Evolutionary conservation across 2,113 vertebrate species (phyloP).

Genomic region (Stomatorhinus ivindoensis): DNA sequence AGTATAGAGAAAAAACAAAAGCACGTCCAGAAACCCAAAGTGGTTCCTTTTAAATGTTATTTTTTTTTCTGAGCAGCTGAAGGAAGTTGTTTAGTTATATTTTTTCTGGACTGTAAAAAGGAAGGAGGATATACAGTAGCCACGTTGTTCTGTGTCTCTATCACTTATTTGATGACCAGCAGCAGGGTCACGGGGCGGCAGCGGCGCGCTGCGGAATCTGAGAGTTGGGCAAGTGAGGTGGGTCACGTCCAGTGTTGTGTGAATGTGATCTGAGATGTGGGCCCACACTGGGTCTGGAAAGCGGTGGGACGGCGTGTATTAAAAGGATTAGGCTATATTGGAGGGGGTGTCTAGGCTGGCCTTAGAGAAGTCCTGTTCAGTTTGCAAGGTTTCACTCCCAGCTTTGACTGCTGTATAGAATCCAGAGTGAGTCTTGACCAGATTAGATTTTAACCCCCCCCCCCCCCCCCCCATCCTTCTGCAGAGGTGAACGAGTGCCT

Average conservation of each 20-base stretch:
- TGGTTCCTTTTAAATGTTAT: not conserved
- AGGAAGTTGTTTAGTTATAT: not conserved
- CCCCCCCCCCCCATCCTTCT: constrained; percentile 30
- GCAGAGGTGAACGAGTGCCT: constrained; percentile 89
- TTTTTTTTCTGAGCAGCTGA: not conserved
- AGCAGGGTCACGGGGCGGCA: not conserved
- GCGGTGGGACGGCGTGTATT: not conserved
- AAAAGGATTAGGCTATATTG: not conserved
- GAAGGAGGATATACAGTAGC: not conserved
- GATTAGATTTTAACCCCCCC: not conserved
- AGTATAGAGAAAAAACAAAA: not conserved
- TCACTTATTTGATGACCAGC: not conserved
- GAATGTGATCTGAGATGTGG: not conserved
- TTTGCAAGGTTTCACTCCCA: not conserved
- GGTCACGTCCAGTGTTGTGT: not conserved
- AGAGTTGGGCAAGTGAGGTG: not conserved
- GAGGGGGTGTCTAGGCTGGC: not conserved
- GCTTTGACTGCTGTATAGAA: not conserved
- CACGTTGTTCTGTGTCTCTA: constrained; percentile 2
- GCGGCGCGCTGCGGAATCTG: too few species aligned
- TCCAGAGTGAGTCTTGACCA: not conserved
- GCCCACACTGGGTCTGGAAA: not conserved
- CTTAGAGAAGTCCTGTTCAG: not conserved
- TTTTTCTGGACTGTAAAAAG: not conserved
- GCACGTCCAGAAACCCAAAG: not conserved